These are phyloP conservation scores for Mylabris sibirica DNA, from an alignment of 2,888 invertebrate genomes.

Conservation along the genomic window DNA sequence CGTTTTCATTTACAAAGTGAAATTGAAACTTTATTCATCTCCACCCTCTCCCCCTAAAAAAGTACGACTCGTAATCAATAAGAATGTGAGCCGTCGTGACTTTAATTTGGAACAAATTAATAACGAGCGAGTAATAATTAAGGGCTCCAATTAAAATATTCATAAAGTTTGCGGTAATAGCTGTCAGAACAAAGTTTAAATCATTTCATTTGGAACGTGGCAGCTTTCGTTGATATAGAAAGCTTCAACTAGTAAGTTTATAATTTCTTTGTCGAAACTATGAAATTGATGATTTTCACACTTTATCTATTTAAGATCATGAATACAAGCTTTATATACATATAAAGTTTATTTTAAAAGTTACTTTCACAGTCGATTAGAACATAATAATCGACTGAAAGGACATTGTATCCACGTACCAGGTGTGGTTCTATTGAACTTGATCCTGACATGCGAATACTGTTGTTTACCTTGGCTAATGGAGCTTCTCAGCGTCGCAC, in stretches of 20 bases:
- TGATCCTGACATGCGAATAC: constrained; percentile 41
- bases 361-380: background rate
- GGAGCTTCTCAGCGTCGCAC: constrained; percentile 39
- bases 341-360: background rate
- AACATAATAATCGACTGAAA: background rate
- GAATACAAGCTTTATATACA: background rate
- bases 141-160: constrained; percentile 35
- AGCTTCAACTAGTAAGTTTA: constrained; percentile 25
- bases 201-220: constrained; percentile 19
- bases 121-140: constrained; percentile 29
- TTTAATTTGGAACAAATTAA: constrained; percentile 18
- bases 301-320: constrained; percentile 16
- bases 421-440: constrained; percentile 40
- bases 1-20: constrained; percentile 52
- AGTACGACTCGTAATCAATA: constrained; percentile 23
- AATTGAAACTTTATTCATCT: constrained; percentile 42
- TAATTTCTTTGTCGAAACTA: constrained; percentile 34
- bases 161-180: constrained; percentile 36
- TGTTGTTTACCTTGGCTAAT: constrained; percentile 43
- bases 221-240: constrained; percentile 24
- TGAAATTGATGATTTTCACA: constrained; percentile 34
- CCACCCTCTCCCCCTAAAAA: background rate
- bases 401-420: constrained; percentile 13
- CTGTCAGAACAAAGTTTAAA: constrained; percentile 36
- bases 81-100: background rate